Evolutionary conservation across 2,888 invertebrate genomes (phyloP).

Genomic region (Tanypteryx hageni): DNA sequence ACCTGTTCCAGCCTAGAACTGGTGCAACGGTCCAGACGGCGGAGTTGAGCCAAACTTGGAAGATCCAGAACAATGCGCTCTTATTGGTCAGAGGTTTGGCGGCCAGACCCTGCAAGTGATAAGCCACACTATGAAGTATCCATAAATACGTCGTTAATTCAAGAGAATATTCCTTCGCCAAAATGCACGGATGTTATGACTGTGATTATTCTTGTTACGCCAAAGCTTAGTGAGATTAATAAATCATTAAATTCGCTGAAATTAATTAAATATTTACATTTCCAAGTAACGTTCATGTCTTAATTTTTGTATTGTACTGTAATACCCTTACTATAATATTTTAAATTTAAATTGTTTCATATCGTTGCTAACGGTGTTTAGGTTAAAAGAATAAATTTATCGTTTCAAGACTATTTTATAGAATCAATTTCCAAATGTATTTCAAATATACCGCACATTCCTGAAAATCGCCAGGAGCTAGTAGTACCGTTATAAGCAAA

Average conservation of each 20-base stretch:
- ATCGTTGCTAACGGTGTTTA: background rate
- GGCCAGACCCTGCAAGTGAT: constrained; percentile 80
- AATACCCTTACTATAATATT: too few species aligned
- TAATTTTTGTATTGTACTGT: too few species aligned
- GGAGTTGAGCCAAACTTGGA: constrained; percentile 88
- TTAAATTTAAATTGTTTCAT: too few species aligned
- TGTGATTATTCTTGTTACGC: too few species aligned
- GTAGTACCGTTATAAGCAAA: background rate
- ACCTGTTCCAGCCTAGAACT: constrained; percentile 92
- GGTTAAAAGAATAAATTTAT: background rate
- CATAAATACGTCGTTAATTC: too few species aligned
- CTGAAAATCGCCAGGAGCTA: background rate
- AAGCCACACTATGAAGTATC: too few species aligned
- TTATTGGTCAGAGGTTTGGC: constrained; percentile 90
- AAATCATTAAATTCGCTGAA: too few species aligned
- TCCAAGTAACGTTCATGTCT: too few species aligned
- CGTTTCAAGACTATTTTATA: background rate
- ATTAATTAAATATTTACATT: too few species aligned
- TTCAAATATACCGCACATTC: background rate
- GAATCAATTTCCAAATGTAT: background rate
- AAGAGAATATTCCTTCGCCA: too few species aligned
- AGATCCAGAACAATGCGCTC: constrained; percentile 86
- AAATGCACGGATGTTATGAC: too few species aligned
- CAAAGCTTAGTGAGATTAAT: too few species aligned
- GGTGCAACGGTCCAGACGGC: constrained; percentile 89